Evolutionary conservation across 2,888 invertebrate genomes (phyloP), one percentile per base, ranked within the genome.

Genomic region (Xiphydria camelus): DNA sequence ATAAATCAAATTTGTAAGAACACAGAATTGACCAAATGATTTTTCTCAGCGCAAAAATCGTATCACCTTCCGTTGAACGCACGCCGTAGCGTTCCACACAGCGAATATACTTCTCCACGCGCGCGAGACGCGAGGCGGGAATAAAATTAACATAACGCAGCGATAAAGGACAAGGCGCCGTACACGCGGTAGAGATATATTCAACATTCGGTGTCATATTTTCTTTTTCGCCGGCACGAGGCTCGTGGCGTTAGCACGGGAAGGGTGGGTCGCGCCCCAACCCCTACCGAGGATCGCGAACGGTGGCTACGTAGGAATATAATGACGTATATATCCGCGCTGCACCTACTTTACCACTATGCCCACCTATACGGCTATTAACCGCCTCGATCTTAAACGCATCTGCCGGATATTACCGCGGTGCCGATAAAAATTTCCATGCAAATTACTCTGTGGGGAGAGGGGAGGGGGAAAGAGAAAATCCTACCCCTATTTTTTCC

Each of bases 371-470:
- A 33, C 17, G 17, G 33, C 33, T 63, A 65, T 68, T 68, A 67
- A 56, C 57, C 61, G 49, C 39, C 42, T 51, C 53, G 62, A 64
- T 66, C 67, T 67, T 66, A 66, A 70, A 69, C 61, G 67, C 68
- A 70, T 68, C 70, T 71, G 70, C 63, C 55, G 64, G 67, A 69
- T 70, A 70, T 70, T 68, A 67, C 70, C 45, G 51, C 41, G 49
- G 53, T 48, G 52, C 55, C 66, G 62, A 70, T 69, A 69, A 70
- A 70, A 70, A 70, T 70, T 67, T 67, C 64, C 68, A 70, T 70
- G 65, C 68, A 70, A 70, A 70, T 70, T 70, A 64, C 37, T 7
- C n/a, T n/a, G n/a, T 65, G 61, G 56, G 57, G 55, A 57, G 67
- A 59, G n/a, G n/a, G n/a, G n/a, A n/a, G n/a, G n/a, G n/a, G n/a